phyloP scores from a whole-genome alignment of 2,797 vertebrate genomes.

The Gymnoscopelus braueri region DNA sequence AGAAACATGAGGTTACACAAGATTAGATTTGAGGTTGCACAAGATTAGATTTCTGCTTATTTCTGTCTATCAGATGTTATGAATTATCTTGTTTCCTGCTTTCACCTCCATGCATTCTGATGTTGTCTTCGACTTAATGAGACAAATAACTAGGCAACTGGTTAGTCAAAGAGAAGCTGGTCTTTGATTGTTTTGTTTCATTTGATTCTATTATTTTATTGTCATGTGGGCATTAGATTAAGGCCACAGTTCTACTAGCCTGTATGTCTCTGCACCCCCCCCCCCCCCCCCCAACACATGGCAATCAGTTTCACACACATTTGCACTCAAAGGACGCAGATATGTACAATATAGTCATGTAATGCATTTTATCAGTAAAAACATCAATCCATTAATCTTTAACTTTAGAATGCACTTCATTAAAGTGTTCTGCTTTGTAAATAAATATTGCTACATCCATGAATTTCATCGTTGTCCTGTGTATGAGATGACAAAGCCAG shows the following conservation, averaged over 20 bases:
- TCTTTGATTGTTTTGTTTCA: not conserved
- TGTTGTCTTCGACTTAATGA: no score
- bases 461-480: not conserved
- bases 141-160: no score
- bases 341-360: no score
- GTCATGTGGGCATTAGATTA: not conserved
- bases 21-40: not conserved
- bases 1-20: constrained; percentile 27
- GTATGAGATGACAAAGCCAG: constrained; percentile 36
- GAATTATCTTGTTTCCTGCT: constrained; percentile 1
- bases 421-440: not conserved
- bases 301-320: no score
- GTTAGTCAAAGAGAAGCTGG: no score
- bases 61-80: not conserved
- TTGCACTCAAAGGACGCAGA: no score
- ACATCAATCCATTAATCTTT: no score
- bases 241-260: no score
- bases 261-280: no score
- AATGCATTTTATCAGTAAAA: no score
- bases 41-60: not conserved
- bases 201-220: not conserved
- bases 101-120: not conserved
- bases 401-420: no score
- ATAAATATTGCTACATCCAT: constrained; percentile 4
- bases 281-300: no score